Evolutionary conservation across 2,797 vertebrate genomes (phyloP).

Genomic region (Pantherophis vulpinus): DNA sequence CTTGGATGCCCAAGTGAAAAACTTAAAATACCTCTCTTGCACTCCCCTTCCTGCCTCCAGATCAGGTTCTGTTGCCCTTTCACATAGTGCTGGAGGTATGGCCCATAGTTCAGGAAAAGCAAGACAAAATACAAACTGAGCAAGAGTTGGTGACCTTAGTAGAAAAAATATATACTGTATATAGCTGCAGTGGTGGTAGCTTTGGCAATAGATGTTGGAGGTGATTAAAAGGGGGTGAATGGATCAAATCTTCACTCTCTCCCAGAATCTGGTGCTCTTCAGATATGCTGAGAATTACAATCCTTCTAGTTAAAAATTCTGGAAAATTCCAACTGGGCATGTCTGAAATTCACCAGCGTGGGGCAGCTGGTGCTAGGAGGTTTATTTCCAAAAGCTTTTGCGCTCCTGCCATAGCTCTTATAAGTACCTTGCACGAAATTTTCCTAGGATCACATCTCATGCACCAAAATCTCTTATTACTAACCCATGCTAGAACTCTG

Average conservation of each 20-base stretch:
- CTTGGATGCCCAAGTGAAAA: background rate
- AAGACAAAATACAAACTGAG: background rate
- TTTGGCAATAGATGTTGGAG: background rate
- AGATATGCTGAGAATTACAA: background rate
- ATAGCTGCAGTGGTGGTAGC: background rate
- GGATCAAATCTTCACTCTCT: no score
- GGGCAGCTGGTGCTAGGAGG: background rate
- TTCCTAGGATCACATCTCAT: background rate
- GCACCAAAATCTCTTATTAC: background rate
- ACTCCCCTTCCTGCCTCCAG: background rate
- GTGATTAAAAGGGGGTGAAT: background rate
- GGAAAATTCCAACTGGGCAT: background rate
- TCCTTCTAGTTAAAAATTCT: background rate
- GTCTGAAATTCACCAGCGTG: background rate
- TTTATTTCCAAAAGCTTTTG: background rate
- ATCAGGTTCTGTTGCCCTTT: background rate
- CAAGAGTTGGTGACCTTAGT: background rate
- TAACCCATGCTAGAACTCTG: background rate
- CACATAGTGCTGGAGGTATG: background rate
- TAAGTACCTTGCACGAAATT: background rate
- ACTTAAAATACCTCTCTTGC: background rate
- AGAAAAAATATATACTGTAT: background rate
- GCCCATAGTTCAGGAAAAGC: background rate
- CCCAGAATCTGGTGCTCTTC: background rate
- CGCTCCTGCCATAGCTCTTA: background rate